Evolutionary conservation across 1,140 invertebrate genomes (phyloP).

Genomic region (Harlomillsia oculata): DNA sequence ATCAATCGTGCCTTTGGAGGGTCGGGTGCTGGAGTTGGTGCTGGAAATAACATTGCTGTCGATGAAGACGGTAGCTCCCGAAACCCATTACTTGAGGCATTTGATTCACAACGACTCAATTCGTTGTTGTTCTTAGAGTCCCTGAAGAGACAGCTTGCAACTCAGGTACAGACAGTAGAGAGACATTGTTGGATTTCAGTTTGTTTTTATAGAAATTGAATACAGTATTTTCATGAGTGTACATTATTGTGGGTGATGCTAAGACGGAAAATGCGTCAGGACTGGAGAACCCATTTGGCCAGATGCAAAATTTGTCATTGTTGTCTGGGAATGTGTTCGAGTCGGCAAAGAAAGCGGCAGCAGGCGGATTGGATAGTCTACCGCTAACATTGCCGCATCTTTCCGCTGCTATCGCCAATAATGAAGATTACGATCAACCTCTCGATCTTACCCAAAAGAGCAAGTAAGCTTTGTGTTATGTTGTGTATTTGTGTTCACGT

Average conservation of each 20-base stretch:
- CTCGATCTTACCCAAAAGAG: slow-evolving; percentile 26
- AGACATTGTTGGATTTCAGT: no score
- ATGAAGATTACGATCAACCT: slow-evolving; percentile 19
- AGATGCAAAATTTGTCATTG: slow-evolving; percentile 14
- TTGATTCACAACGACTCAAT: slow-evolving; percentile 32
- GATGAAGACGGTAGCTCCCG: slow-evolving; percentile 5
- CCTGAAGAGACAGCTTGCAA: slow-evolving; percentile 18
- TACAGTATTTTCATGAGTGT: no score
- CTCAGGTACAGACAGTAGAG: no score
- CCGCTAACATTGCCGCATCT: slow-evolving; percentile 5
- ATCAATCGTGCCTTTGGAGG: slow-evolving; percentile 30
- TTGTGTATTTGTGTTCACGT: background rate
- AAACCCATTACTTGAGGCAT: slow-evolving; percentile 10
- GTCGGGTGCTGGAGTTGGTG: background rate
- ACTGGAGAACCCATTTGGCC: slow-evolving; percentile 21
- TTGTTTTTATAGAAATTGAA: no score
- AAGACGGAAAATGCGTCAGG: background rate
- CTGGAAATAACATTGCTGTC: slow-evolving; percentile 9
- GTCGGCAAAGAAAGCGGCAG: slow-evolving; percentile 1
- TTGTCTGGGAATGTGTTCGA: slow-evolving; percentile 8
- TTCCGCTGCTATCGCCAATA: background rate
- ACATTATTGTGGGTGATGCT: no score
- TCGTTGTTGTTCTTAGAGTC: slow-evolving; percentile 29
- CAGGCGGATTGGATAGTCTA: background rate
- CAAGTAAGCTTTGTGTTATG: background rate